Base-by-base conservation (phyloP, 1,140 invertebrate species). In the Drosophila yakuba region DNA sequence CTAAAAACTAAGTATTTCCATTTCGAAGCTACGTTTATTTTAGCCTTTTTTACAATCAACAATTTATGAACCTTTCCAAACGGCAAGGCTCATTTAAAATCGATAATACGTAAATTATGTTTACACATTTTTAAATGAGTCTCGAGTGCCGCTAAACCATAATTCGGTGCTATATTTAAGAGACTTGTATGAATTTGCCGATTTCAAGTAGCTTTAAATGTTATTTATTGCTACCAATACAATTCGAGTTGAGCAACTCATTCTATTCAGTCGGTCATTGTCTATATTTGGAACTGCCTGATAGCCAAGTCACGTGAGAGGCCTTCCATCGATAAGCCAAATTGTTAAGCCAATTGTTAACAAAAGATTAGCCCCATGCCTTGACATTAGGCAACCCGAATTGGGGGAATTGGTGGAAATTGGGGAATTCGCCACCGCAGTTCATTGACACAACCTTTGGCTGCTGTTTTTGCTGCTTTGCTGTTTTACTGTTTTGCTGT, bases 371-470 rank as follows among this genome's bases (percentile, higher is more conserved):
- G 38, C 12, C 39, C 6, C 28, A 60, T 55, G 36, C 32, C 69
- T 47, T 36, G 28, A 36, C 44, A 57, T n/a, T n/a, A 45, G 43
- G 17, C 50, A 43, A 17, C 14, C 38, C 59, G 36, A 36, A 43
- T 43, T 44, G 17, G 45, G 63, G 35, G 20, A 60, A 51, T 43
- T 36, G 17, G 45, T 58, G 35, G 35, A 28, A 60, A 51, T 43
- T 44, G 17, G 45, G 63, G 35, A 36, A 60, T 60, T 28, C 12
- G 56, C n/a, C 17, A 23, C 12, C 23, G 12, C 10, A 43, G 79
- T 74, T 81, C 74, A 75, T 78, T 86, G 82, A 78, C 74, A 77
- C 78, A 85, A 71, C 57, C 54, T 72, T 72, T 63, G 56, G 38
- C 48, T 60, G 54, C 67, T 76, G 39, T 66, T 73, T 50, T 59